Evolutionary conservation across 2,113 vertebrate species (phyloP), one percentile per base, ranked within the genome.

Genomic region (Mesoclemmys tuberculata): DNA sequence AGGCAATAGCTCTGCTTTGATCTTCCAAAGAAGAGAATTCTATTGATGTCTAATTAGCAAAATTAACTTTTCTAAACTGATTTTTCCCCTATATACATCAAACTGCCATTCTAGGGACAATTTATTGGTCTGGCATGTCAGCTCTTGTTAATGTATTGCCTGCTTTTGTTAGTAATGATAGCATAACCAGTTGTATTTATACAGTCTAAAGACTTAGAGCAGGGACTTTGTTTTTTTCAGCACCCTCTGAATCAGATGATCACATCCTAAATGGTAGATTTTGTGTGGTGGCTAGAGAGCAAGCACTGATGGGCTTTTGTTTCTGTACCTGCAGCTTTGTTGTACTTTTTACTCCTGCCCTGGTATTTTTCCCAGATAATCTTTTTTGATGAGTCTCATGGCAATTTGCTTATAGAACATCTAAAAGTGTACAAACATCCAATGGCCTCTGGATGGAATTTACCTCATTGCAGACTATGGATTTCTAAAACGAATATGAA

Each of bases 21-120:
- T 94, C 87, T 96, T 94, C 90, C 75, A 89, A 94, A 71, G 92
- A 58, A 85, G 88, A 91, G 49, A 80, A 84, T 93, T 90, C 91
- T 93, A 80, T 71, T 93, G 90, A 96, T 91, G 58, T 80, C 54
- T 61, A 93, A 71, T 77, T 93, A 95, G 93, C 94, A 96, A 96
- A 94, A 97, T 93, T 87, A 90, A 85, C 85, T 5, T 0, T 96
- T 94, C 81, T 75, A 90, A 88, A 46, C 85, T 95, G 78, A 46
- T 95, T 68, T 97, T 94, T 91, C 46, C 41, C 1, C 1, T 68
- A 16, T 35, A 55, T 96, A 94, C 41, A 96, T 95, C 91, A 95
- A 96, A 88, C 92, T 85, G 84, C 75, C 56, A 38, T 91, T 95
- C 84, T 90, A 56, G 55, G 58, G 89, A 94, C 10, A 91, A 88